Evolutionary conservation across 2,888 invertebrate genomes (phyloP).

Genomic region (Lycia hirtaria): DNA sequence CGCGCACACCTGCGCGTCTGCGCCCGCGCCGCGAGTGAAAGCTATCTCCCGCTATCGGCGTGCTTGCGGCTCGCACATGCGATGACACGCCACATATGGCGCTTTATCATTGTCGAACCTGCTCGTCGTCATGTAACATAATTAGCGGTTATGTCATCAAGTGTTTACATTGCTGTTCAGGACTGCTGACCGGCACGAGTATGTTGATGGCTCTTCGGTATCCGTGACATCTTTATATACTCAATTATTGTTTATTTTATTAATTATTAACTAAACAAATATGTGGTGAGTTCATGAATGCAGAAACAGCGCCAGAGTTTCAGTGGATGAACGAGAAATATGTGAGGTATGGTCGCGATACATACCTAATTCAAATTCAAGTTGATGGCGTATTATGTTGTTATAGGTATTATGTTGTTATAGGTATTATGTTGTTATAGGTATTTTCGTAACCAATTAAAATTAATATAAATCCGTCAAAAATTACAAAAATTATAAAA

Average conservation of each 20-base stretch:
- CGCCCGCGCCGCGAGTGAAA: conserved; percentile 2
- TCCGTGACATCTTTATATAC: conserved; percentile 1
- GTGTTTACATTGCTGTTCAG: conserved; percentile 10
- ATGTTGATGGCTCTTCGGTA: conserved; percentile 6
- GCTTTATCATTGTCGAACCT: conserved; percentile 22
- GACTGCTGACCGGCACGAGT: conserved; percentile 14
- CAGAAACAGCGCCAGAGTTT: no score
- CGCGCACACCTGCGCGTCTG: conserved; percentile 3
- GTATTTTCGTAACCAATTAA: no score
- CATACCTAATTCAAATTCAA: no score
- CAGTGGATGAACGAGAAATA: no score
- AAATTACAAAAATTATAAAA: no score
- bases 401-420: no score
- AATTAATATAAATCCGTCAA: no score
- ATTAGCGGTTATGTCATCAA: conserved; percentile 23
- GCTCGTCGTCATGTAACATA: conserved; percentile 18
- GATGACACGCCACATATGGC: conserved; percentile 19
- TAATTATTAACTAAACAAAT: no score
- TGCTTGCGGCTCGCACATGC: conserved; percentile 16
- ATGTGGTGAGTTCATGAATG: no score
- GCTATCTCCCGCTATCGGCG: conserved; percentile 1
- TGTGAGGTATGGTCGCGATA: no score
- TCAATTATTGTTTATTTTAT: neutral
- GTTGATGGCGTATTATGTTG: no score
- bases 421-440: no score